Evolutionary conservation across 2,888 invertebrate genomes (phyloP), one percentile per base, ranked within the genome.

Genomic region (Coelopa pilipes): DNA sequence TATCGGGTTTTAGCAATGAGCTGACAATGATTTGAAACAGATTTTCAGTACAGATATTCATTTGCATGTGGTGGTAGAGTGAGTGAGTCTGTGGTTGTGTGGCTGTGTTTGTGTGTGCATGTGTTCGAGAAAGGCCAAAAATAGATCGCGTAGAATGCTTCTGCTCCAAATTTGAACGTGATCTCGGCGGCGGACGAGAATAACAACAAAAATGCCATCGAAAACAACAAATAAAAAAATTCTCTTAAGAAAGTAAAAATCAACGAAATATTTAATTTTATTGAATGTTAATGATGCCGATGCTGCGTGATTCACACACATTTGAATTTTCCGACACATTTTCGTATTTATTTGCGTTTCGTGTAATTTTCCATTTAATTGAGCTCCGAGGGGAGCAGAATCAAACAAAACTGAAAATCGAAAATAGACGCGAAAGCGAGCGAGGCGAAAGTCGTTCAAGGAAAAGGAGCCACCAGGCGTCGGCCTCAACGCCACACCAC

Each of bases 121-220:
- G 34, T 46, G n/a, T 15, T 75, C 73, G 34, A 34, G 34, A 34
- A 34, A 34, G 34, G 7, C 34, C 73, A 75, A 67, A 75, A 75
- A 75, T 75, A 75, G 75, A 65, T 17, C 70, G 67, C 55, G 53
- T 68, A 70, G 19, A 66, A 45, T 50, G 66, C 59, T 47, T 75
- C 70, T 75, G 75, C 75, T 75, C 75, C 73, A 66, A 66, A 66
- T 66, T 66, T 66, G 60, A 17, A 66, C 19, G 17, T 66, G 50
- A 24, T 49, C 19, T 66, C 19, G 65, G 49, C 66, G 66, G 49
- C 66, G 45, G 21, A 53, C 24, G 10, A 34, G 15, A 60, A 62
- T 34, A 34, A 34, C 34, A 34, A 34, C 34, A 34, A 34, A 7
- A 34, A 34, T n/a, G n/a, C n/a, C n/a, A 34, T 34, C 34, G 34